Percentiles rank a stretch among this genome's conserved stretches.
These are phyloP conservation scores for Glareola pratincola DNA, from an alignment of 2,113 vertebrate genomes.

Conservation along the genomic window DNA sequence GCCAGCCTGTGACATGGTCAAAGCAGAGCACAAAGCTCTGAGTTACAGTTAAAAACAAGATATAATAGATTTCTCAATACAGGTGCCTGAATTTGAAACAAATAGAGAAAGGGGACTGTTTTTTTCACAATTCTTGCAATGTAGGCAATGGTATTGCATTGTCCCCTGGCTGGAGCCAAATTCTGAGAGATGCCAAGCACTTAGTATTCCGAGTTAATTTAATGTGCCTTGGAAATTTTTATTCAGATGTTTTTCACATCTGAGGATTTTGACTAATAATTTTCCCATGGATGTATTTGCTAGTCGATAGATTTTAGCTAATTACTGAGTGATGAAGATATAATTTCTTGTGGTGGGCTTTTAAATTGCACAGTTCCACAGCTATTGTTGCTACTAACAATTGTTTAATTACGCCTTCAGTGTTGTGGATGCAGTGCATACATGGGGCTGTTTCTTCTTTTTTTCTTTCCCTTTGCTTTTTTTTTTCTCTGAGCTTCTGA, in stretches of 20 bases:
- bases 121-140: background rate
- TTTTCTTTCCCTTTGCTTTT: background rate
- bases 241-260: background rate
- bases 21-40: background rate
- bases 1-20: background rate
- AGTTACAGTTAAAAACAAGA: background rate
- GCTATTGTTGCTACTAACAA: background rate
- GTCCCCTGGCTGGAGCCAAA: background rate
- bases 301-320: background rate
- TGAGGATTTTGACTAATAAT: background rate
- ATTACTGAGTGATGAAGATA: background rate
- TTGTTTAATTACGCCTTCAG: background rate
- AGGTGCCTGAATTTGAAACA: background rate
- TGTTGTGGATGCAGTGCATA: background rate
- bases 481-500: background rate
- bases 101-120: background rate
- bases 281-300: background rate
- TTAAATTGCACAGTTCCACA: background rate
- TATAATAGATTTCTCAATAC: background rate
- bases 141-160: background rate
- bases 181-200: background rate
- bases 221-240: background rate
- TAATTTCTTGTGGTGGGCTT: background rate
- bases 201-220: background rate
- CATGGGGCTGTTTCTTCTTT: fast-evolving